A percentile compares a stretch with the other conserved stretches of the same genome.
These are phyloP conservation scores for Lomographa bimaculata DNA, from an alignment of 2,888 invertebrate genomes.

Conservation along the genomic window DNA sequence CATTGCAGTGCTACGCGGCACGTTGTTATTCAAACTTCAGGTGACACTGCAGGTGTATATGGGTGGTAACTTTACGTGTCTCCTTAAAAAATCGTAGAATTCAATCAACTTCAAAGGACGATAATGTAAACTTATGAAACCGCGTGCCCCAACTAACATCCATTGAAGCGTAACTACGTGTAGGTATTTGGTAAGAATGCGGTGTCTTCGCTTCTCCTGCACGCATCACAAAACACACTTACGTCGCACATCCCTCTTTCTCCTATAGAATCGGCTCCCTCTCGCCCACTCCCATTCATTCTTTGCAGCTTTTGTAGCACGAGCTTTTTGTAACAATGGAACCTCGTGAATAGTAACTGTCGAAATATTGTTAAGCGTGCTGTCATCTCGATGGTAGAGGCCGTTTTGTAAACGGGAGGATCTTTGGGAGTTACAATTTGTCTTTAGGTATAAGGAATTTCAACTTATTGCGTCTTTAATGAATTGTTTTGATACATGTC, in stretches of 20 bases:
- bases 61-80: too few relatives aligned
- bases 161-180: constrained; percentile 18
- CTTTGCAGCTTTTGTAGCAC: constrained; percentile 76
- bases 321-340: constrained; percentile 74
- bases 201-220: constrained; percentile 32
- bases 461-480: too few relatives aligned
- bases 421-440: too few relatives aligned
- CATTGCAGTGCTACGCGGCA: too few relatives aligned
- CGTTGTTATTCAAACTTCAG: too few relatives aligned
- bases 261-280: constrained; percentile 68
- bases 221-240: constrained; percentile 74
- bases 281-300: constrained; percentile 72
- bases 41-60: too few relatives aligned
- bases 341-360: constrained; percentile 68
- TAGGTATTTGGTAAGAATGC: constrained; percentile 28
- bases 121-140: too few relatives aligned
- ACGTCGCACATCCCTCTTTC: constrained; percentile 71
- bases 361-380: constrained; percentile 72
- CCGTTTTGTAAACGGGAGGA: constrained; percentile 9
- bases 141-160: too few relatives aligned
- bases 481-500: too few relatives aligned
- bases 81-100: too few relatives aligned
- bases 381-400: constrained; percentile 49
- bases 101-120: too few relatives aligned
- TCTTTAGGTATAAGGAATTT: too few relatives aligned